phyloP scores from a whole-genome alignment of 2,797 vertebrate species.

The Artibeus lituratus region DNA sequence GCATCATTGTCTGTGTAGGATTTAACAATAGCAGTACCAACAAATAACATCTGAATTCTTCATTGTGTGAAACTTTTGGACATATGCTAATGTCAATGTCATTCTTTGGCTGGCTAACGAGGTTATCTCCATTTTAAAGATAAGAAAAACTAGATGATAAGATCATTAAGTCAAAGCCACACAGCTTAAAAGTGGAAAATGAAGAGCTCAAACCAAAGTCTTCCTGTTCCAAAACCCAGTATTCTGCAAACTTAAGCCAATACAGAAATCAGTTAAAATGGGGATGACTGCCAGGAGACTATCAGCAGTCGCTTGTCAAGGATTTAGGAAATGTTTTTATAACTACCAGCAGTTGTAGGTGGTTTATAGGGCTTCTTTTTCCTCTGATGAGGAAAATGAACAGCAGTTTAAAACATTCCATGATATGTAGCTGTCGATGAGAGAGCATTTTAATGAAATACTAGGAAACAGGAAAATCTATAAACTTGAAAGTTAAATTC shows the following conservation, averaged over 20 bases:
- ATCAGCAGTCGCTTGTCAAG: background rate
- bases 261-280: background rate
- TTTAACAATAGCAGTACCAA: background rate
- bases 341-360: background rate
- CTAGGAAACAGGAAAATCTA: background rate
- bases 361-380: background rate
- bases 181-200: background rate
- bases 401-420: background rate
- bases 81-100: background rate
- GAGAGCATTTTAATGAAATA: background rate
- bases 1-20: background rate
- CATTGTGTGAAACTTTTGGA: background rate
- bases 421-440: background rate
- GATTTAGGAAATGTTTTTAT: background rate
- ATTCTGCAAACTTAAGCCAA: background rate
- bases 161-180: background rate
- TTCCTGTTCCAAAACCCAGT: background rate
- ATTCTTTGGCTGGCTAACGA: background rate
- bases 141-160: background rate
- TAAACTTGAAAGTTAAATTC: background rate
- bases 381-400: background rate
- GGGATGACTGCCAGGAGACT: background rate
- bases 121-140: conserved; percentile 32
- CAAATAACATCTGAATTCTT: background rate
- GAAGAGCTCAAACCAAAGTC: background rate